Evolutionary conservation across 2,113 vertebrate species (phyloP).

Genomic region (Erythrocercus mccallii): DNA sequence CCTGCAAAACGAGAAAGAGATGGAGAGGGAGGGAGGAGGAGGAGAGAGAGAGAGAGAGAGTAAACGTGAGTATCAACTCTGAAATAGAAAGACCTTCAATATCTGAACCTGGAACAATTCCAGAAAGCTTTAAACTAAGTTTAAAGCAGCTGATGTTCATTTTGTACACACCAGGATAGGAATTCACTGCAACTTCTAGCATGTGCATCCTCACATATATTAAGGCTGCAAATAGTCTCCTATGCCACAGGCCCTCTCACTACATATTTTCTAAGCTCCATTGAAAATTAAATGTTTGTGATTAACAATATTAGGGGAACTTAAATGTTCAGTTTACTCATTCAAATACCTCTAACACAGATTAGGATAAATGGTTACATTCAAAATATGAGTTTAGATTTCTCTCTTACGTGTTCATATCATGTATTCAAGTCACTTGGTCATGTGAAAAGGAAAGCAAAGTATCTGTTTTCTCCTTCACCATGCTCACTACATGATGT

Average conservation of each 20-base stretch:
- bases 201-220: neutral
- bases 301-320: neutral
- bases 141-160: neutral
- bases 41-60: neutral
- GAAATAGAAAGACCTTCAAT: neutral
- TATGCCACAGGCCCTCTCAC: neutral
- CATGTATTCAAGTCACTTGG: neutral
- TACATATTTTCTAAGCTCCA: neutral
- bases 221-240: neutral
- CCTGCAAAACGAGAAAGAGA: constrained; percentile 73
- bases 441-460: neutral
- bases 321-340: neutral
- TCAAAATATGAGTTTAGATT: neutral
- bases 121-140: neutral
- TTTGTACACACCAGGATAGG: neutral
- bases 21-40: neutral
- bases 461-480: neutral
- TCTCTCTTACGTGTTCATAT: neutral
- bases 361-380: neutral
- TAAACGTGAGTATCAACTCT: neutral
- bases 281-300: neutral
- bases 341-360: neutral
- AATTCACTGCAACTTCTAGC: neutral
- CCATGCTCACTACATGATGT: neutral
- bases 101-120: neutral